Percentiles rank a stretch among this genome's conserved stretches.
These are phyloP conservation scores for Tinea pellionella DNA, from an alignment of 2,888 invertebrate species.

Conservation along the genomic window DNA sequence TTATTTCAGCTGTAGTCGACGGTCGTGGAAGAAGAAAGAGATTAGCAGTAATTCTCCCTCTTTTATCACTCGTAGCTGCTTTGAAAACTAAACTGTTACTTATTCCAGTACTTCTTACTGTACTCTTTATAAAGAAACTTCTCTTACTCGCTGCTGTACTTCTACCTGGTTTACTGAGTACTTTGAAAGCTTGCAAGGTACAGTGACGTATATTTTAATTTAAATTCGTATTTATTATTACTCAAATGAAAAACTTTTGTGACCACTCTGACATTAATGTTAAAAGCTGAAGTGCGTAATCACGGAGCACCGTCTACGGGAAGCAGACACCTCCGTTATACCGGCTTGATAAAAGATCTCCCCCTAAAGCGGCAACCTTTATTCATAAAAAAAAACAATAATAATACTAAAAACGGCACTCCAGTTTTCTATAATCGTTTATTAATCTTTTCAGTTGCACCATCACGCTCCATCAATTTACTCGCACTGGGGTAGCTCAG, in stretches of 20 bases:
- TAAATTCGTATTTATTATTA: too few species aligned
- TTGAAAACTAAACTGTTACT: conserved; percentile 70
- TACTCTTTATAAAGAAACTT: conserved; percentile 75
- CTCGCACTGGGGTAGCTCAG: conserved; percentile 52
- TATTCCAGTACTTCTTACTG: conserved; percentile 70
- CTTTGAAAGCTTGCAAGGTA: conserved; percentile 67
- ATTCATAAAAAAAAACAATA: too few species aligned
- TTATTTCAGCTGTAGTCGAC: conserved; percentile 21
- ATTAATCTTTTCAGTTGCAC: conserved; percentile 24
- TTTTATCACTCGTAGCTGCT: conserved; percentile 62
- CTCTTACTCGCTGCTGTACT: conserved; percentile 71
- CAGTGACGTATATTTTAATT: conserved; percentile 18
- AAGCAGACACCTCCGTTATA: too few species aligned
- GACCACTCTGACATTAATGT: too few species aligned
- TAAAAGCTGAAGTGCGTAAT: too few species aligned
- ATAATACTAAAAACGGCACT: too few species aligned
- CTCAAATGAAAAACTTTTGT: too few species aligned
- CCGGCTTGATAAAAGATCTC: too few species aligned
- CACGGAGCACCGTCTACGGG: too few species aligned
- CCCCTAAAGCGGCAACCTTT: too few species aligned
- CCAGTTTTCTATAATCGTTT: background rate
- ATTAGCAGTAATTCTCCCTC: conserved; percentile 60
- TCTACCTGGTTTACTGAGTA: conserved; percentile 70
- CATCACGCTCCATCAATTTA: conserved; percentile 49
- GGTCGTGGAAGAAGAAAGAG: conserved; percentile 67